Evolutionary conservation across 2,888 invertebrate genomes (phyloP).

Genomic region (Plebejus argus): DNA sequence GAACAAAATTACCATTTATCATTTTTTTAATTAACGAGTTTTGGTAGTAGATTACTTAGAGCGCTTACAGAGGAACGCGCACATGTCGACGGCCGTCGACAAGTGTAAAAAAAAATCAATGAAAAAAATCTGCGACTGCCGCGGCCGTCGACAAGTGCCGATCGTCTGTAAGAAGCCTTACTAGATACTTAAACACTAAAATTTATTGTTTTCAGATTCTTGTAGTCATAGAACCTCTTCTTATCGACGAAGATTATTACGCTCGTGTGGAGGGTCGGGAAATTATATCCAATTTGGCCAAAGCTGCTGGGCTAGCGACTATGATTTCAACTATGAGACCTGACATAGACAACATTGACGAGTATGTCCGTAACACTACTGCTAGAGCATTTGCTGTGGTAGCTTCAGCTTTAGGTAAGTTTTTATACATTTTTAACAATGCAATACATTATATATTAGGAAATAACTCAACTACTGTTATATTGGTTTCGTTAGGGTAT

Average conservation of each 20-base stretch:
- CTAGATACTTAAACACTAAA: not conserved
- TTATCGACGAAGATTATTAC: conserved; percentile 99
- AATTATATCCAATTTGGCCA: conserved; percentile 99
- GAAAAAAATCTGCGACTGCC: too few species aligned
- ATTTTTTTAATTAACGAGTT: not conserved
- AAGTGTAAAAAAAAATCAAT: too few species aligned
- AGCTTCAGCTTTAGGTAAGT: conserved; percentile 95
- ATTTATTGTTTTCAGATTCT: conserved; percentile 83
- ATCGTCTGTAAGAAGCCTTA: not conserved
- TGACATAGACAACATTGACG: conserved; percentile 99
- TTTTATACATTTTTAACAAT: not conserved
- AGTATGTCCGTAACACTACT: conserved; percentile 99
- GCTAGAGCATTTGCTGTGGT: conserved; percentile 99
- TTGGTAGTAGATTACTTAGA: not conserved
- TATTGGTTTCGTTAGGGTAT: not conserved
- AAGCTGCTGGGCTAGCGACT: conserved; percentile 99
- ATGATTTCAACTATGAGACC: conserved; percentile 99
- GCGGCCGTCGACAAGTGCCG: too few species aligned
- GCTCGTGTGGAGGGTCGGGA: conserved; percentile 99
- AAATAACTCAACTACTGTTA: too few species aligned
- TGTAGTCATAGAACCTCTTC: conserved; percentile 98
- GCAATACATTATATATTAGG: too few species aligned
- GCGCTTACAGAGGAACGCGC: too few species aligned
- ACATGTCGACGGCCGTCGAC: too few species aligned
- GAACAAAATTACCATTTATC: not conserved